These are phyloP conservation scores for Noctuana brunneofusca DNA, from an alignment of 2,888 invertebrate species.

Conservation along the genomic window DNA sequence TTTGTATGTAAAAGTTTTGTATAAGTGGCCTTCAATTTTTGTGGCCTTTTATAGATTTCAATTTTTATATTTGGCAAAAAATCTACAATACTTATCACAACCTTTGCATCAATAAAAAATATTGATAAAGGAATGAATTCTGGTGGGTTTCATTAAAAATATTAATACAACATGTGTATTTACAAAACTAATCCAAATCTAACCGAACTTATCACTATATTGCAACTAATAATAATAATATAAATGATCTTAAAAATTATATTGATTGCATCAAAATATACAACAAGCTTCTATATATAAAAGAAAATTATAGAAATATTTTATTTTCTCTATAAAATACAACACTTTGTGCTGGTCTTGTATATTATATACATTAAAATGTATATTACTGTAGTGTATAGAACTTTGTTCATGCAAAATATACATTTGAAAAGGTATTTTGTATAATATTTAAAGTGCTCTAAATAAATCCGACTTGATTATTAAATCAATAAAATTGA, in stretches of 20 bases:
- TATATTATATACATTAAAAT: constrained; percentile 45
- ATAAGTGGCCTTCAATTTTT: too few species aligned
- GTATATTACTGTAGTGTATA: constrained; percentile 35
- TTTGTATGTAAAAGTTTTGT: too few species aligned
- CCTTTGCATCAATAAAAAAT: neutral
- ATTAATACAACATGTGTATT: constrained; percentile 47
- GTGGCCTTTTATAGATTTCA: too few species aligned
- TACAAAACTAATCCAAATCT: constrained; percentile 49
- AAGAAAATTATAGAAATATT: constrained; percentile 19
- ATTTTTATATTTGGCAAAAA: too few species aligned
- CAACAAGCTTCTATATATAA: constrained; percentile 44
- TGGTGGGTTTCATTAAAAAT: constrained; percentile 59
- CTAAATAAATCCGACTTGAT: neutral
- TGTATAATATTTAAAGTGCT: neutral
- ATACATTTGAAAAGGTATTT: neutral
- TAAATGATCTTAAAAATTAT: constrained; percentile 35
- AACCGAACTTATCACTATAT: constrained; percentile 43
- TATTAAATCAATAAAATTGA: neutral
- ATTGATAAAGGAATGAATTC: constrained; percentile 48
- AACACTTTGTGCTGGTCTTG: constrained; percentile 64
- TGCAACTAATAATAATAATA: constrained; percentile 43
- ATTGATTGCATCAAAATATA: constrained; percentile 53
- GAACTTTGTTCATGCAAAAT: constrained; percentile 69
- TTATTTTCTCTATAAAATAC: constrained; percentile 40
- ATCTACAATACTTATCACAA: constrained; percentile 4